Base-by-base conservation (phyloP, 2,888 invertebrate genomes). In the Sarcophaga carnaria region DNA sequence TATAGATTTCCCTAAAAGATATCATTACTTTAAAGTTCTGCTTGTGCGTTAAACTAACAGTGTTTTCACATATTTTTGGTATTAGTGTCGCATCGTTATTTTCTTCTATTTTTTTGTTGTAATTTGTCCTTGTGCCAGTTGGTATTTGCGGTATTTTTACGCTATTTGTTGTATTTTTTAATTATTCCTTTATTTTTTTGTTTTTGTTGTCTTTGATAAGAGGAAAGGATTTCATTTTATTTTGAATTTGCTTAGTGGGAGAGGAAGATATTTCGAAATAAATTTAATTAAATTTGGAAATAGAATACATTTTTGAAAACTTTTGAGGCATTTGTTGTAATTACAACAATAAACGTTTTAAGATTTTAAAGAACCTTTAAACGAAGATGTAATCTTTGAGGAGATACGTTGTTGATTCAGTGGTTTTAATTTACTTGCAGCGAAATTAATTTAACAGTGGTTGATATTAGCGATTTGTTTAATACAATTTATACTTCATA, bases 141-240 rank as follows among this genome's bases (percentile, higher is more conserved):
- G 86, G 70, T 75, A 87, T 87, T 86, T 80, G 60, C 45, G 80
- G 62, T 63, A 86, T 86, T 83, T 37, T 78, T 81, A 79, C 45
- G 60, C 64, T 75, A 71, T 83, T 75, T 86, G 83, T 54, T 54
- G 54, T 59, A 80, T 87, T 87, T 87, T 54, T 83, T 79, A 86
- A 86, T 83, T 83, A 83, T 81, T 17, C 69, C 66, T 74, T 74
- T 80, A 22, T n/a, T 25, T 27, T 37, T 66, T 64, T 71, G 45
- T 27, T 81, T 71, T 81, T 77, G 71, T 60, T 17, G 37, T 54
- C 54, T 4, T 45, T 11, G 22, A 49, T 37, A 37, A 37, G 10
- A 2, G 10, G 54, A 70, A 79, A 49, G 45, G 54, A 69, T 74
- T 49, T 12, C 6, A 17, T 37, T 62, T 10, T 45, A 12, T 5